Base-by-base conservation (phyloP, 2,888 invertebrate species). In the Steinernema scapterisci region DNA sequence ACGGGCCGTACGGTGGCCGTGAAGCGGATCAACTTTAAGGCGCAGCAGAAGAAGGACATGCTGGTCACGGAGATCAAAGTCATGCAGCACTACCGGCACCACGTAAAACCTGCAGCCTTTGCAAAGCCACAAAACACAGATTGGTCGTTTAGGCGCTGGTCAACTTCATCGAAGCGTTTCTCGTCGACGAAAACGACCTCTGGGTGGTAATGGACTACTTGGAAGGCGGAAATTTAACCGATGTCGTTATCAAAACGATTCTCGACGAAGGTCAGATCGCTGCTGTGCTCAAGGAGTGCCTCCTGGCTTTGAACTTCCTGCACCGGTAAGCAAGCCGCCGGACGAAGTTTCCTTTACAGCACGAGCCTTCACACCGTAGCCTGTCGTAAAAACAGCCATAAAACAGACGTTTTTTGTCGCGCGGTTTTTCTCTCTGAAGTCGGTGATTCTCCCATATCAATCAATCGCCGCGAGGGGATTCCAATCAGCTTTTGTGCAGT, bases 151-250 rank as follows among this genome's bases (percentile, higher is more conserved):
- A 83, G 86, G 96, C 96, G 89, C 90, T 96, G 83, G 97, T 97
- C 0, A 97, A 97, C 89, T 97, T 94, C 90, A 91, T 95, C n/a
- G 92, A 95, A 76, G 84, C 85, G 38, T 90, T 88, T 82, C 87
- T 89, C 72, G 84, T 89, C 19, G 87, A 84, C 46, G 87, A 93
- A 79, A 93, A 94, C 74, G 94, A 95, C 88, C 90, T 97, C 6
- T 97, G 96, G 96, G 97, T 90, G n/a, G 92, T 95, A 0, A 95
- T 97, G 95, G 97, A 97, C 88, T 91, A 95, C 73, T 91, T 97
- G 77, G 94, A 95, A 83, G 95, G 97, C 5, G 97, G 97, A 0
- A 94, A 96, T 9, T 90, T 97, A 70, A 97, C 97, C 0, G 96
- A 97, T 87, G 96, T 97, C 0, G 97, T 97, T 46, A 95, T 95